Base-by-base conservation (phyloP, 2,797 vertebrate genomes). In the Anomalospiza imberbis region DNA sequence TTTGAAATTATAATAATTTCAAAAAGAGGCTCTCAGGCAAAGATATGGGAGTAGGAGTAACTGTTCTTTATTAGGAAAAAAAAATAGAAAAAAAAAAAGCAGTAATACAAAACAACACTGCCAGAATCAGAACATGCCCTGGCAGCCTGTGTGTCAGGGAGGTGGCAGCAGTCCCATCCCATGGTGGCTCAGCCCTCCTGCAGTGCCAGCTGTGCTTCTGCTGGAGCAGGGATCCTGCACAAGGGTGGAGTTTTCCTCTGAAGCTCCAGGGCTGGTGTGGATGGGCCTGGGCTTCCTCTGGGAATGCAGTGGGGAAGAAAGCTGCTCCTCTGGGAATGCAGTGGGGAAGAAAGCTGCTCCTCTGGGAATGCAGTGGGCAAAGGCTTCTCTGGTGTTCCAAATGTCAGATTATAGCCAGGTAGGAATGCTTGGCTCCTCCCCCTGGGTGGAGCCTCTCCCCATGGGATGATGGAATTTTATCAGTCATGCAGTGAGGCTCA, bases 101-200 rank as follows among this genome's bases (percentile, higher is more conserved):
- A 28, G 25, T 38, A 28, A 19, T 60, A 28, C 17, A 60, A 38
- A 38, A 38, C 34, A 28, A 17, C 34, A 38, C 12, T 60, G 36
- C 2, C 36, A 60, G 6, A 19, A 58, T 60, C 12, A 60, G 58
- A 19, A 0, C 7, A 38, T 0, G 3, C 6, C 17, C 34, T 60
- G 34, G 1, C 25, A 9, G 32, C 8, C 17, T 19, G 57, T 38
- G 34, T 18, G 58, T 10, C 25, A 60, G 36, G 58, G 26, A 2
- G 25, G 25, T 13, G 36, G 6, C 36, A 9, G 47, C 57, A 60
- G 57, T 13, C 34, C 25, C 17, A 28, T 38, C 4, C 11, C 11
- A 28, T 3, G 57, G 57, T 6, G 25, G 57, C 34, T 28, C 57
- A 60, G 25, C 25, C 34, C 25, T 60, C 34, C 57, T 36, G 34